phyloP scores from a whole-genome alignment of 2,797 vertebrate species.

The Thalassophryne amazonica region DNA sequence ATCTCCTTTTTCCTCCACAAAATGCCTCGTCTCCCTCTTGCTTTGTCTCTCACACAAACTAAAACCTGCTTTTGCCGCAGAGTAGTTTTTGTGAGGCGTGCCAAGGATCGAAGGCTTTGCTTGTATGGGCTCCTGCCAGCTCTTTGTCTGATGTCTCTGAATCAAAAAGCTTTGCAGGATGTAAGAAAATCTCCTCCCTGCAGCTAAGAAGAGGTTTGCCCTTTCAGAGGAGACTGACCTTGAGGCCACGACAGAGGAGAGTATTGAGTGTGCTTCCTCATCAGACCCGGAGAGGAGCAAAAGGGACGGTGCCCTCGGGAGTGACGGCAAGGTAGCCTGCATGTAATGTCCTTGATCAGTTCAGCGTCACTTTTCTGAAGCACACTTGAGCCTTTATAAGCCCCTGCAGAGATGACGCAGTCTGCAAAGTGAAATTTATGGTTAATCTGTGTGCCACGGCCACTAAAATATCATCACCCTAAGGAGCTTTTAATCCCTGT shows the following conservation, averaged over 20 bases:
- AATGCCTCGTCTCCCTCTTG: not conserved
- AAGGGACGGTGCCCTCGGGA: slow-evolving; percentile 47
- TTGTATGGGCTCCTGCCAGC: slow-evolving; percentile 10
- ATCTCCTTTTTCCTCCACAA: not conserved
- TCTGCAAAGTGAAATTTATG: too few species aligned
- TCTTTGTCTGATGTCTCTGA: slow-evolving; percentile 14
- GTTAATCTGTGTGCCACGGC: not conserved
- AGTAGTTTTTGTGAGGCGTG: slow-evolving; percentile 16
- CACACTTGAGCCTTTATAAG: not conserved
- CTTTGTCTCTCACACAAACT: slow-evolving; percentile 12
- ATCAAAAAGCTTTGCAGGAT: slow-evolving; percentile 9
- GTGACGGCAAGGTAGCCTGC: slow-evolving; percentile 45
- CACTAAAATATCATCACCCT: not conserved
- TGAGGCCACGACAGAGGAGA: slow-evolving; percentile 72
- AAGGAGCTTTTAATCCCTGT: too few species aligned
- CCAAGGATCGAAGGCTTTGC: slow-evolving; percentile 35
- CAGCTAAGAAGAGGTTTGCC: slow-evolving; percentile 70
- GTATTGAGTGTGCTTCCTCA: slow-evolving; percentile 66
- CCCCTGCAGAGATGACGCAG: not conserved
- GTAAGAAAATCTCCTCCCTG: not conserved
- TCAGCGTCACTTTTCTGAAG: not conserved
- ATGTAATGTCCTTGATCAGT: not conserved
- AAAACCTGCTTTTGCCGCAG: slow-evolving; percentile 17
- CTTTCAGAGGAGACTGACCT: slow-evolving; percentile 67
- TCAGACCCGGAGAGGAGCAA: slow-evolving; percentile 64